Percentiles rank a stretch among this genome's conserved stretches.
phyloP scores from a whole-genome alignment of 1,140 invertebrate species.

The Rhyzopertha dominica region DNA sequence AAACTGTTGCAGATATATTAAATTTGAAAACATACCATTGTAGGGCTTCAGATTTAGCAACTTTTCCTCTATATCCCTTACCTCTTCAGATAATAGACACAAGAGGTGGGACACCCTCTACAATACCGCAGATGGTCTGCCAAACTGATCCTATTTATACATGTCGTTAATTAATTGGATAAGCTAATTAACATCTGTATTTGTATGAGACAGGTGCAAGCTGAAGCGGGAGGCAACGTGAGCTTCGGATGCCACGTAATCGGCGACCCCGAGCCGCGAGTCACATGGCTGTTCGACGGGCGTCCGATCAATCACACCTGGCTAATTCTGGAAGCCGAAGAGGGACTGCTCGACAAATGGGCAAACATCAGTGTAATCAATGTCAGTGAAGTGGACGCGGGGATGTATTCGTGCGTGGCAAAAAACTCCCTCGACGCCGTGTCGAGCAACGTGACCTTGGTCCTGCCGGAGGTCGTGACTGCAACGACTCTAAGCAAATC shows the following conservation, averaged over 20 bases:
- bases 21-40: no score
- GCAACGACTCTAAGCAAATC: constrained; percentile 59
- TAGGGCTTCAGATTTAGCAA: no score
- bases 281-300: constrained; percentile 79
- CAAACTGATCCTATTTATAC: no score
- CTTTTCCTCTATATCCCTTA: no score
- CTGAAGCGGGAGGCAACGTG: constrained; percentile 67
- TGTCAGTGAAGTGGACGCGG: constrained; percentile 69
- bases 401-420: constrained; percentile 74
- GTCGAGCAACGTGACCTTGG: constrained; percentile 63
- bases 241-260: constrained; percentile 74
- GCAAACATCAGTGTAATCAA: constrained; percentile 68
- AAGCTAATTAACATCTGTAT: no score
- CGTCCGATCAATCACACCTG: constrained; percentile 50
- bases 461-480: constrained; percentile 63
- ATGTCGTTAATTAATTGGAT: no score
- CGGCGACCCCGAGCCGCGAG: constrained; percentile 77
- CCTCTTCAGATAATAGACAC: constrained; percentile 6
- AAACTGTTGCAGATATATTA: no score
- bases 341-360: constrained; percentile 55
- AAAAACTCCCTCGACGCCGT: constrained; percentile 68
- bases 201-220: constrained; percentile 61
- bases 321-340: constrained; percentile 45
- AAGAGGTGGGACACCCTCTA: no score
- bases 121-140: no score